phyloP scores from a whole-genome alignment of 2,888 invertebrate species.

The Tenodera sinensis region DNA sequence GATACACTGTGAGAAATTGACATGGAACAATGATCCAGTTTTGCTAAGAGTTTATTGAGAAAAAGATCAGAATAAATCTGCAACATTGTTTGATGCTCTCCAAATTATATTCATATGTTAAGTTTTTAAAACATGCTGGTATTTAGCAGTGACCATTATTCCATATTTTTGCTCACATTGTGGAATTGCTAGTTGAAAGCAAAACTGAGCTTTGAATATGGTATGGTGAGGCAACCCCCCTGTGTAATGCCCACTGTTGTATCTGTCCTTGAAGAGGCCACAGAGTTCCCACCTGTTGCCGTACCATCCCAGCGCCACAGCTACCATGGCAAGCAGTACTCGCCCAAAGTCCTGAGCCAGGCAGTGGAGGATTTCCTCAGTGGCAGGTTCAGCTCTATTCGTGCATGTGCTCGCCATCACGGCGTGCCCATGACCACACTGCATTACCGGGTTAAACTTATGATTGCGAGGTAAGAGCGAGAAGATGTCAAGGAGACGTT shows the following conservation, averaged over 20 bases:
- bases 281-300: neutral
- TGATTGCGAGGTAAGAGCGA: neutral
- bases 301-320: neutral
- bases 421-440: conserved; percentile 36
- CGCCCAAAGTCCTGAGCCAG: conserved; percentile 33
- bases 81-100: neutral
- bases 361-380: conserved; percentile 34
- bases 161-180: neutral
- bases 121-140: neutral
- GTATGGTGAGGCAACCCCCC: neutral
- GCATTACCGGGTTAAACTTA: conserved; percentile 33
- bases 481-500: neutral
- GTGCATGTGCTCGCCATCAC: conserved; percentile 35
- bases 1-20: neutral
- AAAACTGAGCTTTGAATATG: neutral
- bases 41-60: neutral
- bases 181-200: neutral
- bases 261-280: neutral
- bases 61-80: no score
- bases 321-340: conserved; percentile 27
- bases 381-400: conserved; percentile 33
- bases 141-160: neutral
- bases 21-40: neutral
- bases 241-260: neutral
- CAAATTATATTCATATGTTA: neutral